These are phyloP conservation scores for Cephus nigrinus DNA, from an alignment of 2,888 invertebrate genomes.

Conservation along the genomic window DNA sequence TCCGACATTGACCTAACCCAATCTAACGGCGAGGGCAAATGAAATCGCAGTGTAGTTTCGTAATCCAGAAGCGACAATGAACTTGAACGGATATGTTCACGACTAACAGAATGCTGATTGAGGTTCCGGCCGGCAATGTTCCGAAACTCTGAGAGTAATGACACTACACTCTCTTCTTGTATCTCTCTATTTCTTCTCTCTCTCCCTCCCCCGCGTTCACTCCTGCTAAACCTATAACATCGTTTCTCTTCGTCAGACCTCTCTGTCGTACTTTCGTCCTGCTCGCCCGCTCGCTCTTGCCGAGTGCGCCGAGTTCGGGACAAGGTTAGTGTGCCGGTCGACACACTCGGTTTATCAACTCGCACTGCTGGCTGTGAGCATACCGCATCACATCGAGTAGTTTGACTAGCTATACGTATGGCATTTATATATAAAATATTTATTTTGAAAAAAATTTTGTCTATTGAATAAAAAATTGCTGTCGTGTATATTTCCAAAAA, in stretches of 20 bases:
- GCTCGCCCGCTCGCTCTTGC: neutral
- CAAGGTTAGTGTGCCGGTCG: conserved; percentile 56
- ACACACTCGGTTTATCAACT: conserved; percentile 39
- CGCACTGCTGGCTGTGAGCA: neutral
- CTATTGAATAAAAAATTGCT: neutral
- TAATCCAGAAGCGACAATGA: conserved; percentile 28
- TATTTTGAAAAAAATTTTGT: neutral
- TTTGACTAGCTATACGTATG: neutral
- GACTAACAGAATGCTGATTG: conserved; percentile 23
- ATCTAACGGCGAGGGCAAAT: neutral
- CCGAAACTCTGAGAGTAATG: conserved; percentile 30
- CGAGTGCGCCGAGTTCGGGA: conserved; percentile 44
- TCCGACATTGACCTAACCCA: neutral
- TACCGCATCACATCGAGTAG: neutral
- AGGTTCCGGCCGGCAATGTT: conserved; percentile 18
- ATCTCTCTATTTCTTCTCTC: neutral
- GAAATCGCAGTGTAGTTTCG: neutral
- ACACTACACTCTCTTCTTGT: conserved; percentile 20
- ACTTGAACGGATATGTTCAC: conserved; percentile 36
- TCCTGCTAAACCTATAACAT: neutral
- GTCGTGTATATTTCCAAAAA: neutral
- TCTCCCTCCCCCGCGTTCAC: conserved; percentile 1
- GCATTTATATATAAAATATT: neutral
- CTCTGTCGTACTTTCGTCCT: neutral
- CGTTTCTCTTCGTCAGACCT: neutral